These are phyloP conservation scores for Bursaphelenchus okinawaensis DNA, from an alignment of 2,888 invertebrate species.

Conservation along the genomic window DNA sequence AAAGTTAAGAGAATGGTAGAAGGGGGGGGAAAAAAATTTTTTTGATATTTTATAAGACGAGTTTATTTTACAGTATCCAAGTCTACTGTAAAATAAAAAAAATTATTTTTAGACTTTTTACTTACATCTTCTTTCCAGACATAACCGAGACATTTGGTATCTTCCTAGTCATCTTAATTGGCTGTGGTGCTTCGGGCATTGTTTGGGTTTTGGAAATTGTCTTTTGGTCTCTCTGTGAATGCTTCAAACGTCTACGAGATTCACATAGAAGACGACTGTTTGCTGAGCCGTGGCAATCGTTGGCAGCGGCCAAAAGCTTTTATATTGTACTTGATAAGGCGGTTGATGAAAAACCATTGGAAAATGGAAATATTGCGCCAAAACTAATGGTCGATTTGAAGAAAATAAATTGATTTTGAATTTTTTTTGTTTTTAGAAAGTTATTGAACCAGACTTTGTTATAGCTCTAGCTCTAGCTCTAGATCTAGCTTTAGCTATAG, in stretches of 20 bases:
- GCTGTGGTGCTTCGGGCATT: conserved; percentile 15
- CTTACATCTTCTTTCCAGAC: too few relatives aligned
- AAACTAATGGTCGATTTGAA: neutral
- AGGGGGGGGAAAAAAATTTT: too few relatives aligned
- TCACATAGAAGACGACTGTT: neutral
- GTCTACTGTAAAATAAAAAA: too few relatives aligned
- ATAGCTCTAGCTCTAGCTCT: too few relatives aligned
- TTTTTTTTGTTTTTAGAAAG: too few relatives aligned
- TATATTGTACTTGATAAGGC: neutral
- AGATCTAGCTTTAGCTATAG: too few relatives aligned
- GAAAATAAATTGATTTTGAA: neutral
- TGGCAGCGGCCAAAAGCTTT: conserved; percentile 6
- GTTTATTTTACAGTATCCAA: too few relatives aligned
- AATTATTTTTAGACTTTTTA: too few relatives aligned
- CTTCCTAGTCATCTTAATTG: conserved; percentile 22
- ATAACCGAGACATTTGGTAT: conserved; percentile 28
- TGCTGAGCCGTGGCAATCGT: conserved; percentile 10
- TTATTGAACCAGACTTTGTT: too few relatives aligned
- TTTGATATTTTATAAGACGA: too few relatives aligned
- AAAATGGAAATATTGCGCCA: neutral
- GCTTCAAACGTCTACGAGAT: neutral
- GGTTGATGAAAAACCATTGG: neutral
- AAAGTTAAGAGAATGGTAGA: too few relatives aligned
- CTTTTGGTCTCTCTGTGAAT: neutral
- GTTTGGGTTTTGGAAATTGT: conserved; percentile 13